A percentile compares a stretch with the other conserved stretches of the same genome.
Evolutionary conservation across 2,888 invertebrate species (phyloP).

Genomic region (Molorchus minor): DNA sequence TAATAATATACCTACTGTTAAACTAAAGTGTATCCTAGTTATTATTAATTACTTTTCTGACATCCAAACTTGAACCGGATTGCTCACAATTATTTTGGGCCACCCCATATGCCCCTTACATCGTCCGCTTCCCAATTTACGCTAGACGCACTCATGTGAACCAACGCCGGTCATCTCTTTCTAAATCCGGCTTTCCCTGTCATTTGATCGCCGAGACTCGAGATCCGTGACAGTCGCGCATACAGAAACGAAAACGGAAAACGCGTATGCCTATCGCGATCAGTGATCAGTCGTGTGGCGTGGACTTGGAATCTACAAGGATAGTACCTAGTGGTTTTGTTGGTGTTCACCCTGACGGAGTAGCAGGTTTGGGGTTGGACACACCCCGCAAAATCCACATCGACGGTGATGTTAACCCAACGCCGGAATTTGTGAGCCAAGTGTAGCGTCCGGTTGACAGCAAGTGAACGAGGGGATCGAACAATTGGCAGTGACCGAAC

Average conservation of each 20-base stretch:
- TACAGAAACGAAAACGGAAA: conserved; percentile 41
- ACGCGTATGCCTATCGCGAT: conserved; percentile 46
- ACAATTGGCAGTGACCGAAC: conserved; percentile 39
- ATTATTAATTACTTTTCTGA: too few species aligned
- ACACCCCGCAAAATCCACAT: conserved; percentile 48
- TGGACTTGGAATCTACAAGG: conserved; percentile 48
- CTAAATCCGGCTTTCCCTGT: conserved; percentile 34
- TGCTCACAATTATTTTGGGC: neutral
- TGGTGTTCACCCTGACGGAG: conserved; percentile 39
- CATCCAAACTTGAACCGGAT: too few species aligned
- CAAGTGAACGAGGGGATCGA: conserved; percentile 28
- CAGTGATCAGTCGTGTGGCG: conserved; percentile 40
- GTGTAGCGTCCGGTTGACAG: conserved; percentile 30
- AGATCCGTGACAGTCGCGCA: too few species aligned
- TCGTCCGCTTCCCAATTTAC: conserved; percentile 15
- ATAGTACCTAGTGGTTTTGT: conserved; percentile 44
- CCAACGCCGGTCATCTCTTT: conserved; percentile 33
- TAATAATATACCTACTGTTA: too few species aligned
- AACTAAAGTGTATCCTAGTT: too few species aligned
- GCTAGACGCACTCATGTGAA: conserved; percentile 26
- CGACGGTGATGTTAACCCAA: conserved; percentile 27
- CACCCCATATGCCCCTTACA: neutral
- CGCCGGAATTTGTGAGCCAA: conserved; percentile 28
- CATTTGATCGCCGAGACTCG: conserved; percentile 35
- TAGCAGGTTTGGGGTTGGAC: conserved; percentile 47